A percentile compares a stretch with the other conserved stretches of the same genome.
Evolutionary conservation across 1,140 invertebrate genomes (phyloP).

Genomic region (Saccostrea cuccullata): DNA sequence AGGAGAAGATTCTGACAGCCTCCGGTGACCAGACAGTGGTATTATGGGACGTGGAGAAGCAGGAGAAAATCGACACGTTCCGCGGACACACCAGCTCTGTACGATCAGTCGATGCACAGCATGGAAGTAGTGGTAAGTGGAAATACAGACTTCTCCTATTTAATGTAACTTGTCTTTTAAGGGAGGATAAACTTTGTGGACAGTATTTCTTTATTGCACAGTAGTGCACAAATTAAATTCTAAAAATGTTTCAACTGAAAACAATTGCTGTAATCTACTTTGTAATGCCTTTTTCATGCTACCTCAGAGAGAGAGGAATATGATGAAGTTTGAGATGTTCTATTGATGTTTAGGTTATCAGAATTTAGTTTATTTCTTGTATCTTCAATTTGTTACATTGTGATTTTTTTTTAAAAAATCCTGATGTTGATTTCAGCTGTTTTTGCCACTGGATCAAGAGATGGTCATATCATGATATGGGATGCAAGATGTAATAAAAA

Average conservation of each 20-base stretch:
- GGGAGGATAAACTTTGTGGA: no score
- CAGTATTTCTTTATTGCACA: no score
- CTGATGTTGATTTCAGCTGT: conserved; percentile 80
- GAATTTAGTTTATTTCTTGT: no score
- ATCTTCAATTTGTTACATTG: background rate
- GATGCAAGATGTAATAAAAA: conserved; percentile 82
- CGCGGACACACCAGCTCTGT: conserved; percentile 88
- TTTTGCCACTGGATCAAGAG: conserved; percentile 90
- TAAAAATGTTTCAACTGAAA: no score
- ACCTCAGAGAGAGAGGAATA: no score
- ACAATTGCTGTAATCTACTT: no score
- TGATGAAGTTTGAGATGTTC: no score
- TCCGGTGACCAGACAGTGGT: conserved; percentile 90
- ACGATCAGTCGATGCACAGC: conserved; percentile 86
- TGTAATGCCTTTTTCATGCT: no score
- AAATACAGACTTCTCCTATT: no score
- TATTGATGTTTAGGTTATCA: no score
- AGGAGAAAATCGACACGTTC: conserved; percentile 81
- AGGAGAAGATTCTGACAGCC: conserved; percentile 88
- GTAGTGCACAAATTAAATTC: no score
- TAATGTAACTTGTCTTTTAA: no score
- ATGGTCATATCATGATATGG: conserved; percentile 91
- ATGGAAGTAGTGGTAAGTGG: conserved; percentile 81
- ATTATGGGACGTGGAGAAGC: conserved; percentile 84
- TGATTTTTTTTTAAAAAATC: background rate